Evolutionary conservation across 2,797 vertebrate species (phyloP).

Genomic region (Thaleichthys pacificus): DNA sequence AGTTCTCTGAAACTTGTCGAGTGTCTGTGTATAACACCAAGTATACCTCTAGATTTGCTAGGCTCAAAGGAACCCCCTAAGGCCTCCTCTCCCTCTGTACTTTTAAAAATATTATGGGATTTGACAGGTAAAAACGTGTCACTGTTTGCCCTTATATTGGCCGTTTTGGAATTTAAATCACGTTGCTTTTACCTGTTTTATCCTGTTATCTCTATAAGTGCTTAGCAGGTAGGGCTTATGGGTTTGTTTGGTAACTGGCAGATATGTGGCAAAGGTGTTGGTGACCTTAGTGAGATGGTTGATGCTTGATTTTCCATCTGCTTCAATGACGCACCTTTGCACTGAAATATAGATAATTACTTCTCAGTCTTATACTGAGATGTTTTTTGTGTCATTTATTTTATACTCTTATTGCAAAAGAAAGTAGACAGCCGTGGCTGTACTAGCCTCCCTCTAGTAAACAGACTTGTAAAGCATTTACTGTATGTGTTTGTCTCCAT

Average conservation of each 20-base stretch:
- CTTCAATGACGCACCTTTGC: constrained; percentile 23
- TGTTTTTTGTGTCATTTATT: constrained; percentile 21
- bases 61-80: background rate
- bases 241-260: constrained; percentile 1
- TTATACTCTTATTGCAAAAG: constrained; percentile 31
- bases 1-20: constrained; percentile 18
- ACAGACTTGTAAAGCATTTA: constrained; percentile 26
- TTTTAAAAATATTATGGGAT: background rate
- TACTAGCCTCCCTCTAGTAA: constrained; percentile 21
- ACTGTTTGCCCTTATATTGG: too few species aligned
- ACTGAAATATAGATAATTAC: constrained; percentile 28
- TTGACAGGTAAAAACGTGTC: background rate
- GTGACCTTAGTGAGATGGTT: constrained; percentile 4
- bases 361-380: constrained; percentile 29
- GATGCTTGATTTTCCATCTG: background rate
- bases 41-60: constrained; percentile 20
- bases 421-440: constrained; percentile 11
- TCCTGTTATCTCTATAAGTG: background rate
- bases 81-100: background rate
- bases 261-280: constrained; percentile 6
- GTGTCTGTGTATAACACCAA: constrained; percentile 8
- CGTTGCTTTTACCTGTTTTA: background rate
- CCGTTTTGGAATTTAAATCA: background rate
- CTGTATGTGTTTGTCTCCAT: constrained; percentile 35
- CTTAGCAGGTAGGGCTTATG: background rate